Percentiles rank a stretch among this genome's conserved stretches.
Evolutionary conservation across 2,797 vertebrate species (phyloP).

Genomic region (Sardinella longiceps): DNA sequence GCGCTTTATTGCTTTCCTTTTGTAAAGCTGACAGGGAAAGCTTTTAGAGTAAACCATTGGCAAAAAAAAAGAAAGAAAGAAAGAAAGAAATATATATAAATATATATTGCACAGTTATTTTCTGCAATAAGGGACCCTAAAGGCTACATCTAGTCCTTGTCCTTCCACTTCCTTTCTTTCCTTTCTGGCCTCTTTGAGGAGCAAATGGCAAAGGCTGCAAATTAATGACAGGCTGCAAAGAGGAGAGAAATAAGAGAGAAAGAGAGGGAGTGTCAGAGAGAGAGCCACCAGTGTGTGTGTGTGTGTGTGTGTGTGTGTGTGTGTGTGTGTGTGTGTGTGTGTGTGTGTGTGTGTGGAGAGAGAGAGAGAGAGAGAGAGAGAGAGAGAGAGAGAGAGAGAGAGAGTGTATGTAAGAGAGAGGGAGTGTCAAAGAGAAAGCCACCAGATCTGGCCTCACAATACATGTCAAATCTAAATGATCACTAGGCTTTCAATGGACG

Average conservation of each 20-base stretch:
- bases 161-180: conserved; percentile 59
- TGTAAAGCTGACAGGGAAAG: conserved; percentile 89
- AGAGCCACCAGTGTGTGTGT: too few relatives aligned
- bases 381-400: too few relatives aligned
- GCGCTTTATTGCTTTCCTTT: conserved; percentile 98
- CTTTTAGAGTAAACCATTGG: conserved; percentile 98
- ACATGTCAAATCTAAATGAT: conserved; percentile 92
- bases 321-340: too few relatives aligned
- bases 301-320: too few relatives aligned
- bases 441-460: conserved; percentile 83
- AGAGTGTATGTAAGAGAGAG: too few relatives aligned
- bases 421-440: conserved; percentile 67
- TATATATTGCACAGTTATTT: conserved; percentile 93
- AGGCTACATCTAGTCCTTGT: conserved; percentile 81
- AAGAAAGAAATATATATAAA: too few relatives aligned
- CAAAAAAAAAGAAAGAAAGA: conserved; percentile 96
- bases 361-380: too few relatives aligned
- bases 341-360: too few relatives aligned
- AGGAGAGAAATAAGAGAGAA: conserved; percentile 64
- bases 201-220: conserved; percentile 83
- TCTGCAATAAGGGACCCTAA: conserved; percentile 81
- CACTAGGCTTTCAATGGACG: conserved; percentile 82
- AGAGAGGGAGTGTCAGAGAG: too few relatives aligned
- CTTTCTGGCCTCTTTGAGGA: conserved; percentile 64
- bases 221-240: conserved; percentile 83